A percentile compares a stretch with the other conserved stretches of the same genome.
Evolutionary conservation across 2,113 vertebrate species (phyloP).

Genomic region (Corythornis cristatus): DNA sequence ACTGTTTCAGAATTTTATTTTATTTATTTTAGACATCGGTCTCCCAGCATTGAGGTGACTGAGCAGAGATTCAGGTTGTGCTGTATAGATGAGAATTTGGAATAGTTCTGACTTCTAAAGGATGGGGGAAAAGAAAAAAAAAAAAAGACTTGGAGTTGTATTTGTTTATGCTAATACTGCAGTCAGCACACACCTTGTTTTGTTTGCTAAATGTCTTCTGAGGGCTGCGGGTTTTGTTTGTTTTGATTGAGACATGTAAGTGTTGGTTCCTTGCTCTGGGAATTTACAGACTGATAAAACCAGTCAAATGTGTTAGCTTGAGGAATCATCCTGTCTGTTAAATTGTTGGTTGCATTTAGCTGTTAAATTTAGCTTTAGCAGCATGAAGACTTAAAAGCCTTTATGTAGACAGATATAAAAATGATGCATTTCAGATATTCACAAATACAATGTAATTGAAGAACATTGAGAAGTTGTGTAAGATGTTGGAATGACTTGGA

Average conservation of each 20-base stretch:
- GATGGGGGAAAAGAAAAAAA: not conserved
- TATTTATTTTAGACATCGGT: not conserved
- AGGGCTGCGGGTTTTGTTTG: slow-evolving; percentile 44
- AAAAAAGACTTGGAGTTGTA: not conserved
- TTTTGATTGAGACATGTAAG: slow-evolving; percentile 46
- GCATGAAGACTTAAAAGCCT: not conserved
- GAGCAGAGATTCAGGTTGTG: not conserved
- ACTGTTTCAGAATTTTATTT: not conserved
- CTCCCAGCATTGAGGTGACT: not conserved
- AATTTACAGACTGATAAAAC: slow-evolving; percentile 60
- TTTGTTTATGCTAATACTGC: slow-evolving; percentile 51
- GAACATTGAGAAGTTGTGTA: not conserved
- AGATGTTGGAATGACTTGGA: not conserved
- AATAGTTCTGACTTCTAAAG: not conserved
- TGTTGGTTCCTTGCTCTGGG: slow-evolving; percentile 9
- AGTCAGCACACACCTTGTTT: slow-evolving; percentile 48
- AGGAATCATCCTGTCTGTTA: not conserved
- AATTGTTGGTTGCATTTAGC: not conserved
- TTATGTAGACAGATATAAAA: not conserved
- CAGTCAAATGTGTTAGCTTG: slow-evolving; percentile 24
- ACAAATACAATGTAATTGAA: not conserved
- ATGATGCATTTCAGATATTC: not conserved
- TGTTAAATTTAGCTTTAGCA: not conserved
- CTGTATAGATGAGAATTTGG: not conserved
- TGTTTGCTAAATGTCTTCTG: slow-evolving; percentile 39